phyloP scores from a whole-genome alignment of 1,140 invertebrate species.

The Chlorops oryzae region DNA sequence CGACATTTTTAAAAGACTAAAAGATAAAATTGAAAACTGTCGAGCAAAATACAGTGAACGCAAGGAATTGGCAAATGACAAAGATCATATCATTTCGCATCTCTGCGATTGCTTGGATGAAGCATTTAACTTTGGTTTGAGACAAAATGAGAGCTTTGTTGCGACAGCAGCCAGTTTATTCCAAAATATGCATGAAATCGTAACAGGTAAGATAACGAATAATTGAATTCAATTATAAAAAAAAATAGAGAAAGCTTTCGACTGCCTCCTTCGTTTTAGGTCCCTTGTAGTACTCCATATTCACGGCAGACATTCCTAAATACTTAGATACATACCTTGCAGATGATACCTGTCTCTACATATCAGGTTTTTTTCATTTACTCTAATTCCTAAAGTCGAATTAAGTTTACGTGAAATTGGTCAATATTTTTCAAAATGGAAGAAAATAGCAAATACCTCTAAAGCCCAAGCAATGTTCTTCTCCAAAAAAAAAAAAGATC shows the following conservation, averaged over 20 bases:
- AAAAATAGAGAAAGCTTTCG: background rate
- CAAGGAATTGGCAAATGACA: slow-evolving; percentile 74
- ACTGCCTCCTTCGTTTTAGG: background rate
- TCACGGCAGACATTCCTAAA: too few species aligned
- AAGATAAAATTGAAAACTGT: slow-evolving; percentile 63
- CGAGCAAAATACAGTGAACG: slow-evolving; percentile 68
- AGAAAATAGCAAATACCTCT: too few species aligned
- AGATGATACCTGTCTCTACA: too few species aligned
- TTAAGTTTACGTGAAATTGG: too few species aligned
- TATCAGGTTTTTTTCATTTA: too few species aligned
- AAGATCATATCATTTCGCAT: slow-evolving; percentile 56
- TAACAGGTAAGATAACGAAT: slow-evolving; percentile 27
- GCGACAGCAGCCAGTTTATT: slow-evolving; percentile 29
- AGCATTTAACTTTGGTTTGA: slow-evolving; percentile 60
- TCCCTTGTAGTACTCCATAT: too few species aligned
- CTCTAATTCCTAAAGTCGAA: too few species aligned
- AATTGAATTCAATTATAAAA: background rate
- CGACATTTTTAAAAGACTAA: slow-evolving; percentile 34
- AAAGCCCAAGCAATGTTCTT: too few species aligned
- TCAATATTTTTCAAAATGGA: too few species aligned
- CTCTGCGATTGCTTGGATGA: slow-evolving; percentile 60
- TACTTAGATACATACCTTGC: too few species aligned
- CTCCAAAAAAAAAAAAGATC: too few species aligned
- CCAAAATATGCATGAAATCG: slow-evolving; percentile 41
- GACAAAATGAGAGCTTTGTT: slow-evolving; percentile 22